Base-by-base conservation (phyloP, 2,113 vertebrate species). In the Hepsetus odoe region DNA sequence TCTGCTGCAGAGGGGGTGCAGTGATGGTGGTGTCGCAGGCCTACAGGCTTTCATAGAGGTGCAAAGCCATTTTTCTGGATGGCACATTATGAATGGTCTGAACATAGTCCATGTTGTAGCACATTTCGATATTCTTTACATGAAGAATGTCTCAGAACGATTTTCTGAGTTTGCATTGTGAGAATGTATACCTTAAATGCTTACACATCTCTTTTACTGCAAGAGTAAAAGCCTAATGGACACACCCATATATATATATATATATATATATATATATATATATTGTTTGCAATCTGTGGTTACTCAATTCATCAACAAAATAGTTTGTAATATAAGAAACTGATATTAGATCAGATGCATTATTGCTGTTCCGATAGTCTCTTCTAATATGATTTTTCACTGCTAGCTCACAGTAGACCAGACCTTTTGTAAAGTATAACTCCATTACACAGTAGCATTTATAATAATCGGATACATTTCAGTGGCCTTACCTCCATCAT, bases 1-100 rank as follows among this genome's bases (percentile, higher is more conserved):
- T 92, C 89, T 92, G 91, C 92, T 16, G 88, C 91, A 94, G 91
- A 92, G 90, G 56, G 88, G 44, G 83, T 89, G 90, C 92, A 88
- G 84, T 74, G 87, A 83, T 71, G 89, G 22, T 70, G 44, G 55
- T 53, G 68, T 55, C 46, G 42, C 68, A 49, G 40, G 14, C 14
- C 42, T 35, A n/a, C 4, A 10, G 20, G 26, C 46, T 33, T 53
- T 18, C 11, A 74, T 72, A 24, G 83, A 67, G 66, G 20, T 61
- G 40, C 46, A 66, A 2, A 33, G 74, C 40, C 76, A 84, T 88
- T 85, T 88, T 85, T 83, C 87, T 85, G 84, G 89, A 20, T 24
- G 11, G 58, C 20, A 28, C 46, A 7, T 53, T 35, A 20, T 33
- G 28, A 69, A 46, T 28, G 26, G 61, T 18, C 22, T 46, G 66